Evolutionary conservation across 1,140 invertebrate genomes (phyloP).

Genomic region (Mizuhopecten yessoensis): DNA sequence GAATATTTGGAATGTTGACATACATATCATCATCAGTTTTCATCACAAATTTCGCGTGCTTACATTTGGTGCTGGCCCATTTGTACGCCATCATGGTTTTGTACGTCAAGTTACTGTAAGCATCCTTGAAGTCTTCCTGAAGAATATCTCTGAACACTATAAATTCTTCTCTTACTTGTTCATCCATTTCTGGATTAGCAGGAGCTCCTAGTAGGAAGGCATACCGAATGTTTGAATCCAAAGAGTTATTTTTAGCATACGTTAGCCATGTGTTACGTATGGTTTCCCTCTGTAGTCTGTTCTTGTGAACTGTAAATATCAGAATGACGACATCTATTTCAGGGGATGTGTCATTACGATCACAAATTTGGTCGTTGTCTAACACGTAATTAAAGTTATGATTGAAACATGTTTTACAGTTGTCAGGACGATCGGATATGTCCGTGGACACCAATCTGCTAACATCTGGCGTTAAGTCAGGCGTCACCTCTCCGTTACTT

Average conservation of each 20-base stretch:
- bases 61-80: conserved; percentile 88
- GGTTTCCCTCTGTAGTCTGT: conserved; percentile 45
- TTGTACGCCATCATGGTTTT: conserved; percentile 93
- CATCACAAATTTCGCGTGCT: conserved; percentile 84
- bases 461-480: neutral
- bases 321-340: conserved; percentile 45
- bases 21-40: conserved; percentile 85
- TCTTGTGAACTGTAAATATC: conserved; percentile 52
- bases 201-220: conserved; percentile 59
- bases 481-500: neutral
- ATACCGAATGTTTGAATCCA: conserved; percentile 49
- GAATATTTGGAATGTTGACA: conserved; percentile 77
- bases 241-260: conserved; percentile 61
- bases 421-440: neutral
- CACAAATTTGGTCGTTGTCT: conserved; percentile 56
- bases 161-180: conserved; percentile 85
- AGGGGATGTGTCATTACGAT: neutral
- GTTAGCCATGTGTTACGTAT: conserved; percentile 66
- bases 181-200: neutral
- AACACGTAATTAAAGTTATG: conserved; percentile 50
- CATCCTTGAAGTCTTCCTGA: conserved; percentile 90
- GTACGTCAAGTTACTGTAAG: conserved; percentile 92
- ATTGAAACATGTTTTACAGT: conserved; percentile 43
- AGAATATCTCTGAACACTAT: conserved; percentile 87
- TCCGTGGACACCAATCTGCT: neutral